These are phyloP conservation scores for Tauraco hartlaubi DNA, from an alignment of 2,797 vertebrate genomes.

Conservation along the genomic window DNA sequence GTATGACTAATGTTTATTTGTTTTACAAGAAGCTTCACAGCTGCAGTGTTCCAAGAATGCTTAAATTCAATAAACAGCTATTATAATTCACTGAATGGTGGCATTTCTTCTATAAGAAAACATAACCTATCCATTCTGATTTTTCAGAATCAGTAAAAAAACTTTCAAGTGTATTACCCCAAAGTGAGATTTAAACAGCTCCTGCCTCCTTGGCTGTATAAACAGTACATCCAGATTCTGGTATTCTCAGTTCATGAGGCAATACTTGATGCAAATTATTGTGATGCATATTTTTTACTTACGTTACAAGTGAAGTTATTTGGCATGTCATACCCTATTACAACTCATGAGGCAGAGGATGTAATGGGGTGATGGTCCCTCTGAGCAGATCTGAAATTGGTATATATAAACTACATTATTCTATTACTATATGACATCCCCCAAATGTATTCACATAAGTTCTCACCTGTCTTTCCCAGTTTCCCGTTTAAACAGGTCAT, in stretches of 20 bases:
- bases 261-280: conserved; percentile 1
- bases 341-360: not conserved
- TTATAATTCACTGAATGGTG: conserved; percentile 62
- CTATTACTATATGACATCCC: not conserved
- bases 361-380: not conserved
- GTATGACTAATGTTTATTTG: conserved; percentile 65
- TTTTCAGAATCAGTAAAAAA: conserved; percentile 60
- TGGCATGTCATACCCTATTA: not conserved
- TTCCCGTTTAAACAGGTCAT: conserved; percentile 96
- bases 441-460: not conserved
- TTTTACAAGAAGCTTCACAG: conserved; percentile 62
- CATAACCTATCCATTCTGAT: conserved; percentile 50
- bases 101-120: conserved; percentile 32
- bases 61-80: conserved; percentile 67
- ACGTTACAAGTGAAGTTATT: conserved; percentile 10
- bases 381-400: not conserved
- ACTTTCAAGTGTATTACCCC: conserved; percentile 22
- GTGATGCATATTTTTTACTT: not conserved
- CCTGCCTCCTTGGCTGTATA: not conserved
- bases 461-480: conserved; percentile 97
- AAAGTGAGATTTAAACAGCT: conserved; percentile 55
- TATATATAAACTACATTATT: not conserved
- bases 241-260: not conserved
- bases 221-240: not conserved
- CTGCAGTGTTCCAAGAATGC: conserved; percentile 49